Conservation (phyloP, 2,888 invertebrate species). For the Megamerina dolium region DNA sequence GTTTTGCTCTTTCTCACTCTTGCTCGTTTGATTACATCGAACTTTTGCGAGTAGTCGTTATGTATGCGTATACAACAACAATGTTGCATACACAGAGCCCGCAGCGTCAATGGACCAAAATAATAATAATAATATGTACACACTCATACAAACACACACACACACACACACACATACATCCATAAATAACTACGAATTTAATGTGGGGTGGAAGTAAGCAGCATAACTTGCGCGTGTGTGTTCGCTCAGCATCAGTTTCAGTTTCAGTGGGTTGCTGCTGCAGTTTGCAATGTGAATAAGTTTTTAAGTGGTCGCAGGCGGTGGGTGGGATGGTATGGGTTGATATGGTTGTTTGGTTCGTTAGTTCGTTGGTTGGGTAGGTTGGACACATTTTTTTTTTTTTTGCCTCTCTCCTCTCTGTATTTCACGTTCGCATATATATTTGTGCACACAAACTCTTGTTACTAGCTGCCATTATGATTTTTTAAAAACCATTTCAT, state of each 20-base stretch:
- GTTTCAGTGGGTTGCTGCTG: constrained; percentile 27
- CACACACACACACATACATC: no score
- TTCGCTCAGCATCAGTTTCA: no score
- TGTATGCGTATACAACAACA: not conserved
- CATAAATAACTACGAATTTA: no score
- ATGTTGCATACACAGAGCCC: constrained; percentile 24
- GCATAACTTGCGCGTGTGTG: constrained; percentile 14
- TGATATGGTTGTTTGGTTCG: not conserved
- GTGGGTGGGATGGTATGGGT: constrained; percentile 6
- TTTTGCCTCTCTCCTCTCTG: constrained; percentile 14
- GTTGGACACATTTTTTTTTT: constrained; percentile 14
- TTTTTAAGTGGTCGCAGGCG: constrained; percentile 42
- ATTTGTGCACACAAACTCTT: constrained; percentile 33
- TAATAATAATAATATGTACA: no score
- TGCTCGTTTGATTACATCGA: no score
- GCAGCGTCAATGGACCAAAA: constrained; percentile 46
- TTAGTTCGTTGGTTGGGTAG: not conserved
- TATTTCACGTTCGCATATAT: no score
- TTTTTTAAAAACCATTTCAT: constrained; percentile 45
- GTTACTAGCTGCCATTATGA: constrained; percentile 47
- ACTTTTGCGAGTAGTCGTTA: no score
- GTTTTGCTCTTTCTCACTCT: no score
- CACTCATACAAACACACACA: no score
- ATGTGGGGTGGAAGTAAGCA: constrained; percentile 16
- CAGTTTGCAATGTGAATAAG: constrained; percentile 29